Conservation (phyloP, 92 coral and sea anemone genomes). For the Muricea muricata region DNA sequence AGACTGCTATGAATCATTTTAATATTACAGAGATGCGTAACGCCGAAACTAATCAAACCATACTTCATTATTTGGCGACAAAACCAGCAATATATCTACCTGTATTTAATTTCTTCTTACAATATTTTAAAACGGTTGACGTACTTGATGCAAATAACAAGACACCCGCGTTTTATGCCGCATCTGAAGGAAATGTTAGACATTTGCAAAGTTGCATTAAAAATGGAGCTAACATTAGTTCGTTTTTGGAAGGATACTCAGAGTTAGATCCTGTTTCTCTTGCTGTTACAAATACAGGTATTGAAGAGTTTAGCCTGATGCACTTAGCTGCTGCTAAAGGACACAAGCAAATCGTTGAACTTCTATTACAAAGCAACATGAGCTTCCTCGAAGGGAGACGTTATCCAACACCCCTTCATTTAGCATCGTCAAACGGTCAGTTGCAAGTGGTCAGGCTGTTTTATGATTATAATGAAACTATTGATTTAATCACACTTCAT, state of each 20-base stretch:
- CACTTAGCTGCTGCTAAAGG: constrained; percentile 71
- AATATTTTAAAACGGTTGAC: constrained; percentile 46
- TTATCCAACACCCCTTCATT: constrained; percentile 56
- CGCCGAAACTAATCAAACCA: constrained; percentile 25
- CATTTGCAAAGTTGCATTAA: constrained; percentile 54
- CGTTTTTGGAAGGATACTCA: neutral
- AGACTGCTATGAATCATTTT: constrained; percentile 3
- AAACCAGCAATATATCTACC: constrained; percentile 18
- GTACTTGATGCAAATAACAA: no score
- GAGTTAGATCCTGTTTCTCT: constrained; percentile 12
- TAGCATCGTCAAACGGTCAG: constrained; percentile 69
- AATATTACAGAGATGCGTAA: constrained; percentile 35
- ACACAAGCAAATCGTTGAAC: constrained; percentile 48
- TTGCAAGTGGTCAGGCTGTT: constrained; percentile 36
- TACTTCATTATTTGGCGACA: constrained; percentile 66
- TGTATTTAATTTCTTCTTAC: constrained; percentile 50
- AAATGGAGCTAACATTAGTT: constrained; percentile 63
- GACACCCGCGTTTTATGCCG: constrained; percentile 73
- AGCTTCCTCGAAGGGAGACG: constrained; percentile 20
- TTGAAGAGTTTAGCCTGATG: constrained; percentile 66
- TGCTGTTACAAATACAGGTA: constrained; percentile 46
- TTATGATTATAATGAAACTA: constrained; percentile 35
- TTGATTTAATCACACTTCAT: constrained; percentile 45
- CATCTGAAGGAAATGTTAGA: constrained; percentile 61
- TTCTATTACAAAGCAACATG: constrained; percentile 38